Conservation (phyloP, 2,113 vertebrate genomes). For the Dasyprocta punctata region DNA sequence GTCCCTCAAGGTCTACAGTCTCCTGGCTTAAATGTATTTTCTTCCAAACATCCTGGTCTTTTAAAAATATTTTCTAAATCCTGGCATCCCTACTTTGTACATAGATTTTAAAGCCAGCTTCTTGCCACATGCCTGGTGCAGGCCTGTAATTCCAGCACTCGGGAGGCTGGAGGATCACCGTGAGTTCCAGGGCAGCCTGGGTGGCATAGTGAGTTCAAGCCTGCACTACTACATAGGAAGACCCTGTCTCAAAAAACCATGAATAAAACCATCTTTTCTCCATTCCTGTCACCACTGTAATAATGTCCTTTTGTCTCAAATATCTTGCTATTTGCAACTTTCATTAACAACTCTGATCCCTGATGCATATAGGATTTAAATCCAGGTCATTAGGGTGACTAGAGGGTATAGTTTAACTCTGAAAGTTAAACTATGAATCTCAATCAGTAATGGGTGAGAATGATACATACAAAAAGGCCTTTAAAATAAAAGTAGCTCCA, state of each 20-base stretch:
- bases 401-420: not conserved
- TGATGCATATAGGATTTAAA: conserved; percentile 3
- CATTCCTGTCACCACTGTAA: not conserved
- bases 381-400: not conserved
- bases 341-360: not conserved
- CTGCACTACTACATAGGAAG: not conserved
- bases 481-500: conserved; percentile 1
- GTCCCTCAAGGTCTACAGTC: not conserved
- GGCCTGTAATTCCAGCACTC: not conserved
- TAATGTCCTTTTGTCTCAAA: conserved; percentile 29
- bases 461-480: not conserved
- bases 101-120: conserved; percentile 11
- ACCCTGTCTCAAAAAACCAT: not conserved
- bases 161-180: not conserved
- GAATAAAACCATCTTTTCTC: not conserved
- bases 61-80: not conserved
- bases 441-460: not conserved
- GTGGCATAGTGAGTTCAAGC: not conserved
- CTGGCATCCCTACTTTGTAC: not conserved
- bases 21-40: not conserved
- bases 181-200: not conserved
- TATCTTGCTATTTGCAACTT: not conserved
- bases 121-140: not conserved
- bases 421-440: not conserved
- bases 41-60: not conserved